Evolutionary conservation across 2,113 vertebrate genomes (phyloP).

Genomic region (human (Homo sapiens)): GRCh38 chr13:38463001-38463500

Average conservation of each 20-base stretch:
- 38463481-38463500: constrained; percentile 63
- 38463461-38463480: constrained; percentile 51
- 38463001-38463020: too few relatives aligned
- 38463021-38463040: too few relatives aligned
- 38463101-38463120: too few relatives aligned
- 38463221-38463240: background rate
- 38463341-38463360: constrained; percentile 44
- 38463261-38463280: background rate
- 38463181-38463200: background rate
- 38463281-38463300: background rate
- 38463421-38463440: constrained; percentile 68
- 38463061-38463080: too few relatives aligned
- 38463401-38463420: constrained; percentile 69
- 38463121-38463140: background rate
- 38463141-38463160: background rate
- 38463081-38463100: too few relatives aligned
- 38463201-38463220: background rate
- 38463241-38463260: background rate
- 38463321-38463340: background rate
- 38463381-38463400: constrained; percentile 55
- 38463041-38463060: too few relatives aligned
- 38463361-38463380: constrained; percentile 58
- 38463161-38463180: background rate
- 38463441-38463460: constrained; percentile 56
- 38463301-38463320: background rate